Conservation (phyloP, 2,888 invertebrate species). For the Emmelina monodactyla region DNA sequence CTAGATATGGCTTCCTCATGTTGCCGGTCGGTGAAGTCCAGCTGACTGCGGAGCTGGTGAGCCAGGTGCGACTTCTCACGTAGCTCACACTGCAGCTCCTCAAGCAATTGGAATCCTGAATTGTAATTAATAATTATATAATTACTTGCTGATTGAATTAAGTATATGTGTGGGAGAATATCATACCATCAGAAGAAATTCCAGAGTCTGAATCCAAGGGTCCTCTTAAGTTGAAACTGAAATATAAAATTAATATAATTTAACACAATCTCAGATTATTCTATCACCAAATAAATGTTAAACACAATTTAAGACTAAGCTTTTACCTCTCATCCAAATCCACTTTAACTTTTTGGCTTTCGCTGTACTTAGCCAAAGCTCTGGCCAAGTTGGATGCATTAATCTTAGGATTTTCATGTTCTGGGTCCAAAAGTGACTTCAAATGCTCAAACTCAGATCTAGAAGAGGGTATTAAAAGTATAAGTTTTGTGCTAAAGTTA, state of each 20-base stretch:
- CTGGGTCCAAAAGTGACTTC: conserved; percentile 47
- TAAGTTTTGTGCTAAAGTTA: background rate
- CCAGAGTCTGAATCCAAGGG: conserved; percentile 57
- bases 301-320: background rate
- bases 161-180: background rate
- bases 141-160: background rate
- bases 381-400: conserved; percentile 39
- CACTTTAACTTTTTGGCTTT: conserved; percentile 41
- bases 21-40: conserved; percentile 45
- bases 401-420: conserved; percentile 44
- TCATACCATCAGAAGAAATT: conserved; percentile 51
- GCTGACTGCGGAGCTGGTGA: conserved; percentile 38
- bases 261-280: background rate
- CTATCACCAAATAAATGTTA: background rate
- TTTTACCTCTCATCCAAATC: conserved; percentile 52
- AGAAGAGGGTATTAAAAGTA: conserved; percentile 10
- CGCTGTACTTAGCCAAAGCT: conserved; percentile 43
- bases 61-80: conserved; percentile 44
- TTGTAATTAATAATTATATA: background rate
- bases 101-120: conserved; percentile 43
- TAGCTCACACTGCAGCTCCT: conserved; percentile 49
- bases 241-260: conserved; percentile 16
- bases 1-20: conserved; percentile 46
- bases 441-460: conserved; percentile 43
- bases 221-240: conserved; percentile 46